A percentile compares a stretch with the other conserved stretches of the same genome.
Conservation (phyloP, 2,888 invertebrate genomes). For the Alcis repandata region DNA sequence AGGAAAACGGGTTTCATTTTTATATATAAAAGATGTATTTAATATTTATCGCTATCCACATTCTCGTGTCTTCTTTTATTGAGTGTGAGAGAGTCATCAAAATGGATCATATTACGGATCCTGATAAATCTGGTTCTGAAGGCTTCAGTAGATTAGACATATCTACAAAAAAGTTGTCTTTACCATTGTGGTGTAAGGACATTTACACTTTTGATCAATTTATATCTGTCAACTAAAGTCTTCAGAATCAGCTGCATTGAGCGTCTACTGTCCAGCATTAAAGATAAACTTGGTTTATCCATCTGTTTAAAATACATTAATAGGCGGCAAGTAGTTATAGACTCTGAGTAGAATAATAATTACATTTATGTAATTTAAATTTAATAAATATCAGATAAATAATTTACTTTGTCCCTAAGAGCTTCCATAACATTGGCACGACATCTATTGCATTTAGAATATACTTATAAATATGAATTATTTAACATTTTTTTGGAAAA, state of each 20-base stretch:
- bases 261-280: not conserved
- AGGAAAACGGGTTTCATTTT: too few relatives aligned
- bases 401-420: constrained; percentile 16
- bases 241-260: too few relatives aligned
- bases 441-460: not conserved
- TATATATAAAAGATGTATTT: too few relatives aligned
- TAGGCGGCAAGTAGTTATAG: not conserved
- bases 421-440: constrained; percentile 7
- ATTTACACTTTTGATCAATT: too few relatives aligned
- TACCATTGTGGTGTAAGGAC: too few relatives aligned
- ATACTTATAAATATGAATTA: too few relatives aligned
- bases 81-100: not conserved
- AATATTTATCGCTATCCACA: too few relatives aligned
- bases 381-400: constrained; percentile 31
- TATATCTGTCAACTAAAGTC: too few relatives aligned
- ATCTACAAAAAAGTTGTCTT: too few relatives aligned
- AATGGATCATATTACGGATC: not conserved
- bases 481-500: constrained; percentile 6
- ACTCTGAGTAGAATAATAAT: not conserved
- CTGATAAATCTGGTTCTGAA: too few relatives aligned
- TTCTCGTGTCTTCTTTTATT: not conserved
- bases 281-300: not conserved
- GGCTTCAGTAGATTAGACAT: too few relatives aligned
- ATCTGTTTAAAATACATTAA: not conserved
- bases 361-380: too few relatives aligned